Evolutionary conservation across 2,113 vertebrate genomes (phyloP).

Genomic region (Chelonoidis abingdonii): DNA sequence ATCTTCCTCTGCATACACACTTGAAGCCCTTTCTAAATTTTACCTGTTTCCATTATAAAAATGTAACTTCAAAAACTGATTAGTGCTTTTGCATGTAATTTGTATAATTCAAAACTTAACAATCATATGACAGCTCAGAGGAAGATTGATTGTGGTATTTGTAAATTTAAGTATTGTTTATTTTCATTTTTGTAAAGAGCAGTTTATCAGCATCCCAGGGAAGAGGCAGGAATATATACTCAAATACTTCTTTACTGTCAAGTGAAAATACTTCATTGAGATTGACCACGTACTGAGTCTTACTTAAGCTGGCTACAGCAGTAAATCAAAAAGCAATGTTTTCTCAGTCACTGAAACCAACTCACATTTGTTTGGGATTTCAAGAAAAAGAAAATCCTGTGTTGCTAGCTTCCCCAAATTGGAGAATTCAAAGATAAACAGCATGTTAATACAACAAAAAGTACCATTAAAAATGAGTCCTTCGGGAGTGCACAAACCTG

Average conservation of each 20-base stretch:
- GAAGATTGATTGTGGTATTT: accelerated
- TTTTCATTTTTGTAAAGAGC: neutral
- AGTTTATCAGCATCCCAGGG: neutral
- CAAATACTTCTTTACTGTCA: neutral
- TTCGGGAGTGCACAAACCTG: neutral
- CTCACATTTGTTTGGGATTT: neutral
- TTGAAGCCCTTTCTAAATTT: neutral
- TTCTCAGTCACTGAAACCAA: neutral
- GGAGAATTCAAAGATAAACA: neutral
- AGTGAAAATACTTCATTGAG: neutral
- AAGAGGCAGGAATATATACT: neutral
- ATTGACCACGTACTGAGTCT: neutral
- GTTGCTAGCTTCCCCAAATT: neutral
- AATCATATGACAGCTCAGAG: neutral
- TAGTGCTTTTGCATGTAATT: accelerated
- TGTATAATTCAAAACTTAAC: accelerated
- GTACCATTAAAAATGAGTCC: constrained; percentile 17
- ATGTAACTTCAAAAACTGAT: neutral
- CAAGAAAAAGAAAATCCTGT: neutral
- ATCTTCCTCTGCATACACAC: accelerated
- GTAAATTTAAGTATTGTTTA: neutral
- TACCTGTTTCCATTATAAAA: neutral
- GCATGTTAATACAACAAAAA: neutral
- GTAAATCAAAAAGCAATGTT: neutral
- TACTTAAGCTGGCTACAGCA: neutral